Conservation (phyloP, 1,140 invertebrate genomes). For the Cephus cinctus region DNA sequence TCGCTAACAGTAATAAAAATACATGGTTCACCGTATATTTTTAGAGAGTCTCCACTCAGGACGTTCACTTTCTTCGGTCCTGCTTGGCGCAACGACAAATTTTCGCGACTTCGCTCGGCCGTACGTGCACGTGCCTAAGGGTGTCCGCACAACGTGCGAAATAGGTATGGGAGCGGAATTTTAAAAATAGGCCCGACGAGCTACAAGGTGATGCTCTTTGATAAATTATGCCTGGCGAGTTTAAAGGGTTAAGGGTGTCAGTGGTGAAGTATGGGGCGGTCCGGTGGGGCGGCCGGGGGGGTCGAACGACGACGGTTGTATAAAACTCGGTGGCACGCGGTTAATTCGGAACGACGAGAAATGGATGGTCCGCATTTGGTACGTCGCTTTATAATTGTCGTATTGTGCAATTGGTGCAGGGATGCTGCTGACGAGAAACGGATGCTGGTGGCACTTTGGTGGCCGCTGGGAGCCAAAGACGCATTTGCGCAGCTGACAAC, state of each 20-base stretch:
- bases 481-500: too few species aligned
- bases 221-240: conserved; percentile 22
- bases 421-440: too few species aligned
- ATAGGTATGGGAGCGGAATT: conserved; percentile 9
- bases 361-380: conserved; percentile 10
- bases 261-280: too few species aligned
- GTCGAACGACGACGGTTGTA: conserved; percentile 4
- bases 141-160: too few species aligned
- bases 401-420: conserved; percentile 10
- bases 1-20: conserved; percentile 4
- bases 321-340: conserved; percentile 1
- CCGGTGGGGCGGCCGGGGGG: too few species aligned
- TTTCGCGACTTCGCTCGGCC: too few species aligned
- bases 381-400: conserved; percentile 14
- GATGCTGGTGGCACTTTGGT: too few species aligned
- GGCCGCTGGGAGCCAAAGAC: too few species aligned
- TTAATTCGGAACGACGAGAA: conserved; percentile 19
- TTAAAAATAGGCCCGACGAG: conserved; percentile 15
- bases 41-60: conserved; percentile 38
- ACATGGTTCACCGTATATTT: conserved; percentile 35
- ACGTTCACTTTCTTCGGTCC: conserved; percentile 18
- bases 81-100: conserved; percentile 22
- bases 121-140: neutral
- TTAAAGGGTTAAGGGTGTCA: too few species aligned
- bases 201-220: conserved; percentile 21